These are phyloP conservation scores for Micronisus gabar DNA, from an alignment of 2,113 vertebrate species.

Conservation along the genomic window DNA sequence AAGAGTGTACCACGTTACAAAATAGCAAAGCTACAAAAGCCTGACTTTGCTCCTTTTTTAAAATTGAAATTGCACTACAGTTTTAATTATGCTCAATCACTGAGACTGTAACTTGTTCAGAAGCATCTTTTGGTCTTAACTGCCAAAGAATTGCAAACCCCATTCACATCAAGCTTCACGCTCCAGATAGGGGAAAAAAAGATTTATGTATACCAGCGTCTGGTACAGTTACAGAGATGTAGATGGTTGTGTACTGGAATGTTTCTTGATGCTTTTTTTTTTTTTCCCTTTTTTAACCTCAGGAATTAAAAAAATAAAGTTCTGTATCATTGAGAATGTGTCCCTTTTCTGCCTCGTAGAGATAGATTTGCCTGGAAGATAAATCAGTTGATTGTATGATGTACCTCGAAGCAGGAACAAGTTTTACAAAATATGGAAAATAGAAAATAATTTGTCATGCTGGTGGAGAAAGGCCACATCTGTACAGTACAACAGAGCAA, in stretches of 20 bases:
- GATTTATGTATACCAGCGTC: not conserved
- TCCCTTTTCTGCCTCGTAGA: not conserved
- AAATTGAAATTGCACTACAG: slow-evolving; percentile 41
- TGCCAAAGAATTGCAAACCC: slow-evolving; percentile 59
- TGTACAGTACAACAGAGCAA: not conserved
- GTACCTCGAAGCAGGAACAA: not conserved
- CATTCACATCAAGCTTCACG: not conserved
- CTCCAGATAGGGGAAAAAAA: not conserved
- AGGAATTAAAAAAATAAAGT: slow-evolving; percentile 69
- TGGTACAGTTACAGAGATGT: not conserved
- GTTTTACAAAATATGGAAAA: not conserved
- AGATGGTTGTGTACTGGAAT: slow-evolving; percentile 7
- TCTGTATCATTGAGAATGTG: not conserved
- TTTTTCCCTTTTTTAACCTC: slow-evolving; percentile 48
- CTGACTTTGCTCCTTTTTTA: not conserved
- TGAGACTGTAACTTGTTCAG: not conserved
- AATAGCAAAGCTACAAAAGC: not conserved
- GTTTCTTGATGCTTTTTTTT: slow-evolving; percentile 49
- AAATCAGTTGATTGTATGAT: not conserved
- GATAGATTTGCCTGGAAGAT: not conserved
- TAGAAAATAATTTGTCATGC: not conserved
- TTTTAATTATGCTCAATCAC: not conserved
- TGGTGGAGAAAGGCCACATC: not conserved
- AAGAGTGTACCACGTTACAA: not conserved
- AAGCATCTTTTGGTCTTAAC: not conserved